phyloP scores from a whole-genome alignment of 2,113 vertebrate genomes.

The Hippocampus barbouri region DNA sequence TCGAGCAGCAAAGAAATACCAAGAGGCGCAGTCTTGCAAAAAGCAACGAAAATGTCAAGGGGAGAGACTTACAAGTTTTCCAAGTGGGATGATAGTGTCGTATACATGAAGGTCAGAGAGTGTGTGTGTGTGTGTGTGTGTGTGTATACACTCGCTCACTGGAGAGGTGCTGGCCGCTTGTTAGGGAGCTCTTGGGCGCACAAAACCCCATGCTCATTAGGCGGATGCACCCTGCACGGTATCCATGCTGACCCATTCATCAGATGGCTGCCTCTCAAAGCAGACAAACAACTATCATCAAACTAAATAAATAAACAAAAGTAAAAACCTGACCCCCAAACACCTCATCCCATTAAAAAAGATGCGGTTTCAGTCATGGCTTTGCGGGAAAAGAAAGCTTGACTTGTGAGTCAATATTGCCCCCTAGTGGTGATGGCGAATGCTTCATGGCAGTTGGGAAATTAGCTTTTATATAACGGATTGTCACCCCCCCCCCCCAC shows the following conservation, averaged over 20 bases:
- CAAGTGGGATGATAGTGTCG: constrained; percentile 34
- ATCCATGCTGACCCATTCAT: constrained; percentile 24
- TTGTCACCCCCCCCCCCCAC: too few relatives aligned
- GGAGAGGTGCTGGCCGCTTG: constrained; percentile 44
- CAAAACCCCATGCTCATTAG: constrained; percentile 57
- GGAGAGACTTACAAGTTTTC: constrained; percentile 44
- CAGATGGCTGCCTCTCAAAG: constrained; percentile 41
- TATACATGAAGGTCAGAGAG: constrained; percentile 15
- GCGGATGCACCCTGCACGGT: constrained; percentile 21
- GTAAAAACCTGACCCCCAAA: not conserved
- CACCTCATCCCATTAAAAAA: not conserved
- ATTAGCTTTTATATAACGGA: not conserved
- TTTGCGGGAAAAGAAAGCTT: constrained; percentile 16
- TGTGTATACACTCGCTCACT: constrained; percentile 12
- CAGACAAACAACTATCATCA: constrained; percentile 26
- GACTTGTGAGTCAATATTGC: constrained; percentile 68
- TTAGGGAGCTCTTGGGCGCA: constrained; percentile 54
- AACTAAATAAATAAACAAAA: constrained; percentile 12
- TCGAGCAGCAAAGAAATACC: constrained; percentile 39
- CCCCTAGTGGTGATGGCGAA: constrained; percentile 39
- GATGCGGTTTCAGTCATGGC: not conserved
- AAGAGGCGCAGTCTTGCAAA: constrained; percentile 38
- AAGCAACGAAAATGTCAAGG: constrained; percentile 45
- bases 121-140: constrained; percentile 24
- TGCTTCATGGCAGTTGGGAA: not conserved